These are phyloP conservation scores for Petrosia ficiformis DNA, from an alignment of 37 sponge, comb jelly and placozoan species.

Conservation along the genomic window DNA sequence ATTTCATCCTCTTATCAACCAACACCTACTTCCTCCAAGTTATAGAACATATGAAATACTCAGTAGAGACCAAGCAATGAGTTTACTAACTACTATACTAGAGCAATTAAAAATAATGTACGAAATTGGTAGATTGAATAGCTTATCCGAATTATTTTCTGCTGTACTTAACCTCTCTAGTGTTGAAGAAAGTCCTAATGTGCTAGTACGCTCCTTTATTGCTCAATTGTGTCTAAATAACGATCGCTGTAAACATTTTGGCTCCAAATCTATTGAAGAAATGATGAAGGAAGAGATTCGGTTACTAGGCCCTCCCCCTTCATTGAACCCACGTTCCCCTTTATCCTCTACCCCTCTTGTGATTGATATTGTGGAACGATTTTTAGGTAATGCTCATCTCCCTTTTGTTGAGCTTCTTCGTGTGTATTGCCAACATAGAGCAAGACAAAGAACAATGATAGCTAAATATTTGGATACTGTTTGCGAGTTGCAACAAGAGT, in stretches of 20 bases:
- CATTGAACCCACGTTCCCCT: constrained; percentile 68
- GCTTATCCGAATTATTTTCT: constrained; percentile 40
- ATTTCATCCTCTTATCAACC: constrained; percentile 78
- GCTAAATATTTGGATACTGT: constrained; percentile 45
- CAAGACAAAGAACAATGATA: constrained; percentile 59
- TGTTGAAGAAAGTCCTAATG: constrained; percentile 33
- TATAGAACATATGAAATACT: constrained; percentile 53
- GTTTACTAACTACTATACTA: constrained; percentile 14
- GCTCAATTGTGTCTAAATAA: constrained; percentile 33
- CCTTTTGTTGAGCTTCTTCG: constrained; percentile 50
- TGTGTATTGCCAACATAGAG: constrained; percentile 75
- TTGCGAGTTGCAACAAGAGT: constrained; percentile 68
- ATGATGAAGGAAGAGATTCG: constrained; percentile 58
- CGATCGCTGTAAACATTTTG: constrained; percentile 50
- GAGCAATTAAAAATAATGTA: constrained; percentile 34
- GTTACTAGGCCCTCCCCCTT: constrained; percentile 58
- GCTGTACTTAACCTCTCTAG: constrained; percentile 32
- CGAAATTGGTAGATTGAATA: constrained; percentile 19
- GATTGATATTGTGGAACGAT: constrained; percentile 38
- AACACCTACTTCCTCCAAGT: constrained; percentile 81
- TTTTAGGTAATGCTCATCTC: constrained; percentile 27
- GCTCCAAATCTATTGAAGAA: constrained; percentile 33
- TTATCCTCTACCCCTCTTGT: constrained; percentile 43
- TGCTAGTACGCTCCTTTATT: constrained; percentile 67
- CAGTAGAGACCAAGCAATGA: constrained; percentile 23